Percentiles rank a stretch among this genome's conserved stretches.
Evolutionary conservation across 2,797 vertebrate genomes (phyloP).

Genomic region (Craterocephalus amniculus): DNA sequence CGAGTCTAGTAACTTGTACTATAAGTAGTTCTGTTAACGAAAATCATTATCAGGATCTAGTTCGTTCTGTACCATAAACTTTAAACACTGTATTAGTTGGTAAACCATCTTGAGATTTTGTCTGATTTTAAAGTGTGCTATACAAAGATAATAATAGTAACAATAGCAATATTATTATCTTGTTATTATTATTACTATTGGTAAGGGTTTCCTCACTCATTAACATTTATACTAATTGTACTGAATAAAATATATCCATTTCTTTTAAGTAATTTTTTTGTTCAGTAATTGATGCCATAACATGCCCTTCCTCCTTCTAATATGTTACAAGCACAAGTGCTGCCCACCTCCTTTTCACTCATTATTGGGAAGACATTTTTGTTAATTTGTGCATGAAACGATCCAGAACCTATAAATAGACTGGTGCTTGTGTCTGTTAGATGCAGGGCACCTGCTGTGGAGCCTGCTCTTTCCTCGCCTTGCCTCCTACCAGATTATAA

Average conservation of each 20-base stretch:
- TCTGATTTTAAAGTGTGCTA: too few species aligned
- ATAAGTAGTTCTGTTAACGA: not conserved
- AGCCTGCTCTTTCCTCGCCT: constrained; percentile 37
- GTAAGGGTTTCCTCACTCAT: not conserved
- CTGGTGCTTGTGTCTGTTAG: constrained; percentile 44
- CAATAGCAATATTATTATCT: too few species aligned
- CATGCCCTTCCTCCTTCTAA: not conserved
- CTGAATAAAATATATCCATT: not conserved
- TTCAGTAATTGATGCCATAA: not conserved
- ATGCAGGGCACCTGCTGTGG: constrained; percentile 44
- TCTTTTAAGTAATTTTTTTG: not conserved
- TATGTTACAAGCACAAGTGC: constrained; percentile 10
- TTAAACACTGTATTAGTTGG: not conserved
- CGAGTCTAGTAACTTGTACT: not conserved
- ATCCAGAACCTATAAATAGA: constrained; percentile 60
- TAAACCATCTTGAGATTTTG: too few species aligned
- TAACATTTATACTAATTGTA: not conserved
- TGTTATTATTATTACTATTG: too few species aligned
- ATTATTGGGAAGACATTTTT: constrained; percentile 38
- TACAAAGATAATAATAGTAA: too few species aligned
- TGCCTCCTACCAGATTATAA: constrained; percentile 47
- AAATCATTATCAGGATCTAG: not conserved
- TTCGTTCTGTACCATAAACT: not conserved
- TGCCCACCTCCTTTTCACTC: constrained; percentile 31
- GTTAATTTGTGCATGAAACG: constrained; percentile 66